A percentile compares a stretch with the other conserved stretches of the same genome.
phyloP scores from a whole-genome alignment of 2,797 vertebrate genomes.

The Chaenodraco wilsoni region DNA sequence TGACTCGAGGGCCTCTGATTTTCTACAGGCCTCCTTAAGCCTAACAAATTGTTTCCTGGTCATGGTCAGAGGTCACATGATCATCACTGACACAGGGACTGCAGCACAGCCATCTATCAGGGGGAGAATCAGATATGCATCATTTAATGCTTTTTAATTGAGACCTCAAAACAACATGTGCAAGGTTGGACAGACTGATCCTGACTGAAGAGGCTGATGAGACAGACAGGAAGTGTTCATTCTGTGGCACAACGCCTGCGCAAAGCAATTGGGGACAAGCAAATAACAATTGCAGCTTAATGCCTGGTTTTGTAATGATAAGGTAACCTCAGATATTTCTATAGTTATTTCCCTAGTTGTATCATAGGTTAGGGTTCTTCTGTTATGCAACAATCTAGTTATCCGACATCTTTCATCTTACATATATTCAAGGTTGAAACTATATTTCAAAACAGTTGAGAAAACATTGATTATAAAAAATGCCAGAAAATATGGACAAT shows the following conservation, averaged over 20 bases:
- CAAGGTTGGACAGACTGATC: not conserved
- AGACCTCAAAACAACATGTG: conserved; percentile 13
- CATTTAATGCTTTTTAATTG: conserved; percentile 37
- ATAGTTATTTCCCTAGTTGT: too few relatives aligned
- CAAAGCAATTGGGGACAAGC: too few relatives aligned
- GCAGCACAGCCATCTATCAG: conserved; percentile 52
- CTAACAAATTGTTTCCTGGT: conserved; percentile 82
- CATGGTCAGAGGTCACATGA: conserved; percentile 72
- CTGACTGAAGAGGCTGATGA: not conserved
- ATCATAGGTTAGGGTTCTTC: too few relatives aligned
- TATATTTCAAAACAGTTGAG: not conserved
- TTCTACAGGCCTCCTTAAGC: conserved; percentile 62
- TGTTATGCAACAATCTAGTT: too few relatives aligned
- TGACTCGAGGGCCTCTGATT: conserved; percentile 60
- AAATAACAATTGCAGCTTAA: too few relatives aligned
- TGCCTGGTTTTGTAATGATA: too few relatives aligned
- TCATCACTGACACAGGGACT: conserved; percentile 56
- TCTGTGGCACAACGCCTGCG: too few relatives aligned
- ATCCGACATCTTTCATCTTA: too few relatives aligned
- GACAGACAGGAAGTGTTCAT: too few relatives aligned
- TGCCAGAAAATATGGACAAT: too few relatives aligned
- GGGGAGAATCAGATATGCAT: conserved; percentile 51
- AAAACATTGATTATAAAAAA: not conserved
- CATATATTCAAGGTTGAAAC: too few relatives aligned
- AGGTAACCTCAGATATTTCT: too few relatives aligned